These are phyloP conservation scores for Antheraea assamensis DNA, from an alignment of 2,888 invertebrate species.

Conservation along the genomic window DNA sequence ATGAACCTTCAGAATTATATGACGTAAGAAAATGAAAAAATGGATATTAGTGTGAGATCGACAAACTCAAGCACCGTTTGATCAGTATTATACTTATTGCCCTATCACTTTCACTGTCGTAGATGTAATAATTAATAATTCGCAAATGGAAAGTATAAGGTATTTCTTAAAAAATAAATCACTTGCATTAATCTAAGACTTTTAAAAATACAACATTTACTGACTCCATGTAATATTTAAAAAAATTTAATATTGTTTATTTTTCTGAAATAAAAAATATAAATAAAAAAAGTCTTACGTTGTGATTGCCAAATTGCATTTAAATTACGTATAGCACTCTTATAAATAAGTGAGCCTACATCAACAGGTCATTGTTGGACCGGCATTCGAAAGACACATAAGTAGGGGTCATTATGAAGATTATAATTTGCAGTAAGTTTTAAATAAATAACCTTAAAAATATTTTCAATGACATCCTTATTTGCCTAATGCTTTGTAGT, in stretches of 20 bases:
- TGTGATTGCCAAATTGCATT: neutral
- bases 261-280: neutral
- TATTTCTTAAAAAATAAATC: slow-evolving; percentile 38
- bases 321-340: slow-evolving; percentile 26
- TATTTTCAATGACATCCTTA: neutral
- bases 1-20: too few relatives aligned
- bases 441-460: neutral
- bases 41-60: too few relatives aligned
- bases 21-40: too few relatives aligned
- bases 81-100: too few relatives aligned
- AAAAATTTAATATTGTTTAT: neutral
- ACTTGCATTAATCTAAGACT: slow-evolving; percentile 24
- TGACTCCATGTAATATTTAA: neutral
- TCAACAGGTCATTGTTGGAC: slow-evolving; percentile 48
- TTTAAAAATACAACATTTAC: neutral
- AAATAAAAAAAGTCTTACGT: neutral
- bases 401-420: slow-evolving; percentile 28
- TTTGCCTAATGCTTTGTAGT: neutral
- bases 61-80: too few relatives aligned
- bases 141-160: slow-evolving; percentile 31
- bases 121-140: neutral
- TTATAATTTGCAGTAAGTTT: slow-evolving; percentile 34
- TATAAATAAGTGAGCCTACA: slow-evolving; percentile 35
- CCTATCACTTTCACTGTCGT: too few relatives aligned
- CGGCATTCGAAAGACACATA: slow-evolving; percentile 34